Base-by-base conservation (phyloP, 2,888 invertebrate species). In the Pomacea canaliculata region DNA sequence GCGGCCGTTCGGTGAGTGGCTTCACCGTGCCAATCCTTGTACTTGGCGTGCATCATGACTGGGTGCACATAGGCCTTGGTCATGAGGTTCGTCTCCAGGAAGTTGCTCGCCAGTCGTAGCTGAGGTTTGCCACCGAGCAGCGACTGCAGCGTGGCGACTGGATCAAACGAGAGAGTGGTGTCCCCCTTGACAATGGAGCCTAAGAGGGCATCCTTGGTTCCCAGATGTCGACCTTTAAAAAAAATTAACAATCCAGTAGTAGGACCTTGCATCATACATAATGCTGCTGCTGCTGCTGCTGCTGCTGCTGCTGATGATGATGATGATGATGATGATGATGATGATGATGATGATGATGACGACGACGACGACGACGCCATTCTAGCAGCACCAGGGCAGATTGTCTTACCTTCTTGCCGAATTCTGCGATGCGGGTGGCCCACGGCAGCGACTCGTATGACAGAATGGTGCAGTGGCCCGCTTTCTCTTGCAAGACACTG, bases 401-500 rank as follows among this genome's bases (percentile, higher is more conserved):
- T 59, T 4, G 1, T 13, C 73, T 46, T 19, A 73, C 73, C 66
- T 59, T 59, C 19, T 56, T 59, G 4, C 66, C 66, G 56, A 56
- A 66, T 3, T 73, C 66, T 49, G 67, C 59, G 12, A 73, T 73
- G 12, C 73, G 73, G n/a, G 67, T 66, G 5, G 59, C 67, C 56
- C 73, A 66, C 8, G 66, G 73, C 2, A 67, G n/a, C 10, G 84
- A 78, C 75, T 87, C 85, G 71, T 86, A 86, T 48, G 84, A 84
- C 80, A 88, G 83, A 8, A 88, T 71, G 62, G 85, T 83, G 66
- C 79, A 77, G 19, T 73, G 51, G 23, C 75, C 75, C 1, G 79
- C 82, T 23, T 76, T 71, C 12, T 78, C 76, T 46, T 80, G 80
- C 46, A 84, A 78, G 19, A 83, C 76, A 71, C 82, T 37, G 56